Conservation (phyloP, 1,140 invertebrate genomes). For the Caenorhabditis elegans region DNA sequence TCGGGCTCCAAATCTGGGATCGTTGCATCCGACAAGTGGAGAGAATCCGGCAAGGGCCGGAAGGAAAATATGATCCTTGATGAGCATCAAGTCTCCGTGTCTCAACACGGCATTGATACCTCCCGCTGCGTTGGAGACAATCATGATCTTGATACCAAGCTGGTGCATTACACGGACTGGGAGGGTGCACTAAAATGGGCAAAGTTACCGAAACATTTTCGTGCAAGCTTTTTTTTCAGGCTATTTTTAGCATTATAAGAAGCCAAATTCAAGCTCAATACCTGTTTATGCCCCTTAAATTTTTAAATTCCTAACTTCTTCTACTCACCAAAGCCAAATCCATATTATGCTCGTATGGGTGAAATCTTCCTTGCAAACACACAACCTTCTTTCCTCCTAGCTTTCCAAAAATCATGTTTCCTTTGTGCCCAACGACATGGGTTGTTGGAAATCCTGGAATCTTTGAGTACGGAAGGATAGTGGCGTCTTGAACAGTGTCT, state of each 20-base stretch:
- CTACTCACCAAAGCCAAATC: constrained; percentile 53
- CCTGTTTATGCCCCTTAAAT: neutral
- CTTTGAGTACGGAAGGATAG: constrained; percentile 56
- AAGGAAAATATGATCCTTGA: constrained; percentile 67
- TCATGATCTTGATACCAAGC: constrained; percentile 58
- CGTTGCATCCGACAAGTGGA: constrained; percentile 65
- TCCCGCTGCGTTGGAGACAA: constrained; percentile 66
- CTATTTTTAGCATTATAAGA: too few relatives aligned
- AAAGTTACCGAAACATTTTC: neutral
- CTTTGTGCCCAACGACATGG: constrained; percentile 57
- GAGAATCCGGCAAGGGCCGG: constrained; percentile 64
- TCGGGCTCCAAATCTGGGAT: constrained; percentile 69
- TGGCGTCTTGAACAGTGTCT: constrained; percentile 50
- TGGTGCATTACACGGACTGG: constrained; percentile 62
- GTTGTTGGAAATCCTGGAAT: constrained; percentile 63
- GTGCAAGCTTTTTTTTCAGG: too few relatives aligned
- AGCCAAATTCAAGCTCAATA: too few relatives aligned
- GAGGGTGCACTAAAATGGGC: constrained; percentile 57
- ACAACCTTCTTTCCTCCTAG: constrained; percentile 57
- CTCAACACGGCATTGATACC: constrained; percentile 63
- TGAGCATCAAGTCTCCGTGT: constrained; percentile 66
- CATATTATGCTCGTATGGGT: constrained; percentile 65
- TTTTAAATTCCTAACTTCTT: constrained; percentile 43
- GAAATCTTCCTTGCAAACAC: constrained; percentile 64
- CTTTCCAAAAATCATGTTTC: constrained; percentile 61